Evolutionary conservation across 1,140 invertebrate species (phyloP), one percentile per base, ranked within the genome.

Genomic region (Chymomyza costata): DNA sequence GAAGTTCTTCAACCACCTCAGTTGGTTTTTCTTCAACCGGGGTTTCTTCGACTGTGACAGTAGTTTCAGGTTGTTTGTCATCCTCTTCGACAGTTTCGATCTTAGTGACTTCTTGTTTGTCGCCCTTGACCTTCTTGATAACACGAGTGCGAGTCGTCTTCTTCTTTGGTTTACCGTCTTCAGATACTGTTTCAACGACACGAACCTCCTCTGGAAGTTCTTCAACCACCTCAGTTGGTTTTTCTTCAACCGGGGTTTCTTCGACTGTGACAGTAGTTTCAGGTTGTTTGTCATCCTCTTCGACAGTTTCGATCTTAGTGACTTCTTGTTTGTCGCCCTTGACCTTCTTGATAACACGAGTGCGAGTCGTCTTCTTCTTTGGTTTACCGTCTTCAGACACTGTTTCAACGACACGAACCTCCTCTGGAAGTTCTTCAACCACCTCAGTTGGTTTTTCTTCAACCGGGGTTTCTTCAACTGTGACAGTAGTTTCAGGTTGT

Each of bases 71-170:
- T 32, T 71, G 32, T 52, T 83, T 65, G 14, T 71, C 83, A 37
- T 85, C 70, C 62, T 87, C 82, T 66, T 86, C 82, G 7, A 85
- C 62, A 1, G 83, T 86, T 6, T 86, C 73, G 38, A 85, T 82
- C 43, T 80, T 65, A 10, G 65, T 85, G 11, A 82, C 62, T 57
- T 82, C 65, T 65, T 86, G 67, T 25, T 76, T 69, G 1, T 61
- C 59, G 11, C 70, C 76, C 11, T 65, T 78, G 28, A 70, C 63
- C 48, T 69, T 84, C 47, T 78, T 65, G 47, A 67, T 71, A 0
- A 67, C 53, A 8, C 61, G 57, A 37, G 78, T 78, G 40, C 56
- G 78, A 0, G 47, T 60, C 5, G 59, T 65, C 6, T 51, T 50
- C 17, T 47, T 46, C 14, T 43, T 54, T 0, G 28, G 38, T 17